Base-by-base conservation (phyloP, 2,888 invertebrate genomes). In the Thelaira solivaga region DNA sequence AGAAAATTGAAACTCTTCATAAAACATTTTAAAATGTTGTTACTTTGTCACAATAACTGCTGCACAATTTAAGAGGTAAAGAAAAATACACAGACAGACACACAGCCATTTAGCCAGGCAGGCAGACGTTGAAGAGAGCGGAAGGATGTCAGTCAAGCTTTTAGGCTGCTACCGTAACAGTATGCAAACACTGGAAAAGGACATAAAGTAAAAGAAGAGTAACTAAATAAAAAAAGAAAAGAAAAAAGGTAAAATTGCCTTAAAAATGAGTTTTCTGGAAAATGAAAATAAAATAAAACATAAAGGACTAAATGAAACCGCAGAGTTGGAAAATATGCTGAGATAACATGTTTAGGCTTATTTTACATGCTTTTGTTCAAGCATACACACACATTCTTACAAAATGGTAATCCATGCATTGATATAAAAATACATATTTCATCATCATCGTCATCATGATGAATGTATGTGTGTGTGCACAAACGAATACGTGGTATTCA, bases 311-410 rank as follows among this genome's bases (percentile, higher is more conserved):
- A 78, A 65, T 78, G 65, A 71, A 78, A 78, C 78, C 78, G 69
- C 78, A 78, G 74, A 74, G 49, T 71, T 74, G 78, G 74, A 78
- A 74, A 78, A 74, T 74, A 78, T 78, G 78, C 74, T 78, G 78
- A 78, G 65, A 59, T 61, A 61, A 78, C 78, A 74, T 61, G 55
- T 78, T 73, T 78, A 74, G 78, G 78, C 78, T 78, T 78, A 78
- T 78, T 74, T 74, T 47, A 67, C 53, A 47, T 61, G 29, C 36
- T 36, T 20, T 67, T 41, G 26, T 29, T 41, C 2, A 53, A n/a
- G 10, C 39, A 53, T 24, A 43, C 0, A 53, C 5, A 59, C 29
- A 13, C 18, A 55, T 53, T 39, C 8, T 16, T 16, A 20, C 2
- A n/a, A 36, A 10, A 16, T 29, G 16, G 1, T n/a, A 13, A 47